phyloP scores from a whole-genome alignment of 2,888 invertebrate genomes.

The Uropetala carovei region DNA sequence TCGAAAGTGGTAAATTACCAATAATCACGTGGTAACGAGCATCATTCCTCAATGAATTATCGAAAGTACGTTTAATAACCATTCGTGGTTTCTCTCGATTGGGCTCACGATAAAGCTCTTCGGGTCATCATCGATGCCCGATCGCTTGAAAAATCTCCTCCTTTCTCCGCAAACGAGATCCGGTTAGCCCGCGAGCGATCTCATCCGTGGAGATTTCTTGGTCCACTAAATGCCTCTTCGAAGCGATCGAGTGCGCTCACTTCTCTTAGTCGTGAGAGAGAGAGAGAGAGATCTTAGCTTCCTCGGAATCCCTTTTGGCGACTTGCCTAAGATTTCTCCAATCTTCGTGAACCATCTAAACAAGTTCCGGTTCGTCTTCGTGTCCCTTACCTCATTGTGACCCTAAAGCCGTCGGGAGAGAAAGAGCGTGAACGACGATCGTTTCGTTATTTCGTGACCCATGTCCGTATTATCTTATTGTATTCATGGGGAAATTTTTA shows the following conservation, averaged over 20 bases:
- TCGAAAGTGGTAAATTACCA: too few relatives aligned
- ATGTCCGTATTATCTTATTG: background rate
- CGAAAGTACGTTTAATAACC: too few relatives aligned
- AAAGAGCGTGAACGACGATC: background rate
- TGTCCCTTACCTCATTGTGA: conserved; percentile 20
- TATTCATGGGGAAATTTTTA: too few relatives aligned
- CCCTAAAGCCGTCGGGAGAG: background rate
- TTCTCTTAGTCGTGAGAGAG: background rate
- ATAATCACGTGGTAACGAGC: too few relatives aligned
- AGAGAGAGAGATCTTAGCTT: background rate
- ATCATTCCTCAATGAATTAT: too few relatives aligned
- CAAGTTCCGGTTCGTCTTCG: conserved; percentile 7
- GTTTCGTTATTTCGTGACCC: background rate
- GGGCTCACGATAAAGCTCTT: too few relatives aligned
- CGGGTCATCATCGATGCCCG: too few relatives aligned
- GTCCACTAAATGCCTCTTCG: background rate
- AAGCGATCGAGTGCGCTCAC: background rate
- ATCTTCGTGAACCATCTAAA: conserved; percentile 4
- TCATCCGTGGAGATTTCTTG: background rate
- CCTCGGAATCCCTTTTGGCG: background rate
- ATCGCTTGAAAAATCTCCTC: too few relatives aligned
- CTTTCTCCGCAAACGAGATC: too few relatives aligned
- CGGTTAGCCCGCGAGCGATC: too few relatives aligned
- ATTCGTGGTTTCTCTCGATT: too few relatives aligned
- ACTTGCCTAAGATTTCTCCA: conserved; percentile 32